Base-by-base conservation (phyloP, 1,140 invertebrate genomes). In the Eriosoma lanigerum region DNA sequence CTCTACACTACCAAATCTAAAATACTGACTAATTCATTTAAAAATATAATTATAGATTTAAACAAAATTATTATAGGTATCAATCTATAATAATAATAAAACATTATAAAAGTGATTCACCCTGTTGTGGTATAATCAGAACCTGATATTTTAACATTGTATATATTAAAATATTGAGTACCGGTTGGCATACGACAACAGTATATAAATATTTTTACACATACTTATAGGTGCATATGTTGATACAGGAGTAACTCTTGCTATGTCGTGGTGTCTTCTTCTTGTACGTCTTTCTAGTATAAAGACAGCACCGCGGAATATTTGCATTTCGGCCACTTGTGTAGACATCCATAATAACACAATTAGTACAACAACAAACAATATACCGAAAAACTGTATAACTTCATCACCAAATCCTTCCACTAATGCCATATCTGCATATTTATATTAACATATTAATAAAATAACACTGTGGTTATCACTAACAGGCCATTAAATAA, bases 331-430 rank as follows among this genome's bases (percentile, higher is more conserved):
- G 3, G 81, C 72, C 0, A 81, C 81, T 66, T 64, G 70, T 13
- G 81, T 81, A 44, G 81, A 75, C 48, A 81, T 73, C 81, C 81
- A 81, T 76, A 81, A 32, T n/a, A 81, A 78, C 29, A 81, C 29
- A 8, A 73, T 76, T 21, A 81, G 17, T 0, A 90, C 81, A 1
- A 92, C 83, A 15, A 91, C 85, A 26, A 91, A 83, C 80, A 93
- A 84, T 44, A 90, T 84, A 29, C 89, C 88, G 83, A 92, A 89
- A 84, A 93, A 92, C 82, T 93, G 87, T 26, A 90, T 89, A 32
- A 94, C 93, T 88, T 94, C 93, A 87, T 94, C 92, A n/a, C 93
- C 93, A 38, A 94, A 87, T 48, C 93, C 93, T 84, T 93, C 92
- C 72, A 94, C 91, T 81, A 92, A 84, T 81, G 90, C 86, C 91